Evolutionary conservation across 2,888 invertebrate species (phyloP).

Genomic region (Sinhomidia bicolor): DNA sequence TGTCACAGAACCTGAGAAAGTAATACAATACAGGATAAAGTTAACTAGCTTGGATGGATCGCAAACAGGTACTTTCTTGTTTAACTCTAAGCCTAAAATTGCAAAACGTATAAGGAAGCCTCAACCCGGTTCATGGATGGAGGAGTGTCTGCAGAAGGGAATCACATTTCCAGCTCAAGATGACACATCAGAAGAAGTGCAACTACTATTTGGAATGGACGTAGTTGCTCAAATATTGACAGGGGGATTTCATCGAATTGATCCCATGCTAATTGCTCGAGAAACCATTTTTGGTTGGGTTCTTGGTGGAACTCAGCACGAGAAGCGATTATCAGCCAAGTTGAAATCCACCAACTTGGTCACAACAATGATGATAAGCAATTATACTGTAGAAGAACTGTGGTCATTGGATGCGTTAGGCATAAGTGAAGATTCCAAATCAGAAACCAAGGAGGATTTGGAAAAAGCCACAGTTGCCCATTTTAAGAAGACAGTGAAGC

Average conservation of each 20-base stretch:
- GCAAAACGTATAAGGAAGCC: neutral
- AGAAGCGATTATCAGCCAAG: neutral
- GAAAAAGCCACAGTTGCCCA: neutral
- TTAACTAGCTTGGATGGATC: neutral
- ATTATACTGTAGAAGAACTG: neutral
- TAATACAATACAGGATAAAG: neutral
- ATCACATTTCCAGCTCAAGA: neutral
- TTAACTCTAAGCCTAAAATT: neutral
- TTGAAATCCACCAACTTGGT: neutral
- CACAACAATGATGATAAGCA: neutral
- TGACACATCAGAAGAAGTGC: neutral
- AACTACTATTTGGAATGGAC: neutral
- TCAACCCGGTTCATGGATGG: neutral
- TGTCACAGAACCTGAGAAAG: neutral
- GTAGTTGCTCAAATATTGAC: neutral
- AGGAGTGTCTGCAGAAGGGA: neutral
- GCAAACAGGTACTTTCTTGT: neutral
- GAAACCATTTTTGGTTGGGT: constrained; percentile 34
- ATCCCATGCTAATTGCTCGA: neutral
- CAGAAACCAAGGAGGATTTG: neutral
- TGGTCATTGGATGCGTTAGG: neutral
- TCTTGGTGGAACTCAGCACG: neutral
- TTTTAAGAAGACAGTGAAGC: neutral
- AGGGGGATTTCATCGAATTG: neutral
- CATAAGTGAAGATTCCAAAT: neutral